Base-by-base conservation (phyloP, 64 coral and sea anemone genomes). In the Montipora foliosa region DNA sequence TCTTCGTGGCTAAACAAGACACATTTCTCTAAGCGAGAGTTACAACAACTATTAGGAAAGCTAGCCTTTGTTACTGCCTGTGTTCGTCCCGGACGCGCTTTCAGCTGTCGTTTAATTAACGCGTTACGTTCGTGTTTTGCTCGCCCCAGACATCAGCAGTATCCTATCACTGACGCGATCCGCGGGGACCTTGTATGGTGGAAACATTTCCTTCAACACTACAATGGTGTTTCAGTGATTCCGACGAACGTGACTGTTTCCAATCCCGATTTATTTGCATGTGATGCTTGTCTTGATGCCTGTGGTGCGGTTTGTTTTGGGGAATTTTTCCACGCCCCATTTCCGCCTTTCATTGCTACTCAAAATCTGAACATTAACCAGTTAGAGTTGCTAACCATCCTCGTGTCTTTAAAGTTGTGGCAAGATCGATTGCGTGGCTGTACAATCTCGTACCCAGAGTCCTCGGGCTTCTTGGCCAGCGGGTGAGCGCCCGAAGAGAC, bases 141-240 rank as follows among this genome's bases (percentile, higher is more conserved):
- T 8, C 45, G 73, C 67, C 5, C 67, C 17, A 16, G 67, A 17
- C 68, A 62, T 58, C 51, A 76, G 62, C 57, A 22, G 68, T 21
- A 81, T n/a, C 82, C 78, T 52, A 15, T 89, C 52, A 62, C 16
- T 75, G 67, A 73, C 44, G 93, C 70, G 15, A 47, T 83, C 44
- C 77, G 78, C 47, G 52, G 44, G 22, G 89, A 91, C 79, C 80
- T 91, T 46, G 29, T 62, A 25, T 87, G 91, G 91, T 93, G 91
- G 81, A 58, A 74, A 45, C 37, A 93, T 86, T 79, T 93, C 47
- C 74, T 93, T 44, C 82, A 21, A 47, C 70, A 87, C 81, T 93
- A 86, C 91, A 93, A 93, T 47, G 91, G 81, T 59, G 82, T 86
- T 51, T 87, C 82, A 48, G 52, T 93, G n/a, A 93, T 87, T 87